Percentiles rank a stretch among this genome's conserved stretches.
Conservation (phyloP, 2,888 invertebrate genomes). For the Dendrolimus pini region DNA sequence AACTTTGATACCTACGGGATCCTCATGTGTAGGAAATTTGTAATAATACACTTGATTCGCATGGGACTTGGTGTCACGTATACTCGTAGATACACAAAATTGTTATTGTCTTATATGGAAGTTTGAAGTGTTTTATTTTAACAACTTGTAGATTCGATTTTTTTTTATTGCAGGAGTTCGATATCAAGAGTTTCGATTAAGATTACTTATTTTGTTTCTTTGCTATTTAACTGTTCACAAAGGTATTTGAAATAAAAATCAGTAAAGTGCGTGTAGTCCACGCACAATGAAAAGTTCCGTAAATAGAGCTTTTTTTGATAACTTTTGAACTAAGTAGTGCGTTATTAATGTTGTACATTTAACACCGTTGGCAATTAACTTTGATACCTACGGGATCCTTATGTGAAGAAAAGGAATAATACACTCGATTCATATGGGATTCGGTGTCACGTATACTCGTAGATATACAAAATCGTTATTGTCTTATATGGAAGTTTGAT, state of each 20-base stretch:
- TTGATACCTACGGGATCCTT: background rate
- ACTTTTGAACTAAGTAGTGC: too few species aligned
- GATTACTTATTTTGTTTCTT: background rate
- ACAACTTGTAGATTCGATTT: background rate
- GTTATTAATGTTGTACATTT: too few species aligned
- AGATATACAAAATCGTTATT: background rate
- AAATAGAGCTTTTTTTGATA: too few species aligned
- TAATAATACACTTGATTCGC: background rate
- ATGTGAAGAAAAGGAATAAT: background rate
- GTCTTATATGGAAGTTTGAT: background rate
- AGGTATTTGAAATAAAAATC: too few species aligned
- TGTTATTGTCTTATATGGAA: background rate
- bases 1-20: background rate
- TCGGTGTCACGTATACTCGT: slow-evolving; percentile 10
- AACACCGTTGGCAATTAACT: background rate
- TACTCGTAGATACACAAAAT: background rate
- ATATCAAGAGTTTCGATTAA: background rate
- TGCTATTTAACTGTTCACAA: too few species aligned
- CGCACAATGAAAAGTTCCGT: too few species aligned
- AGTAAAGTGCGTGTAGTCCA: too few species aligned
- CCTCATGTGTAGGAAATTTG: background rate
- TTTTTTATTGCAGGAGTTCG: too few species aligned
- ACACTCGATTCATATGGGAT: slow-evolving; percentile 2
- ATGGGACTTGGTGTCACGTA: slow-evolving; percentile 11
- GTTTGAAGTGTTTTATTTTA: background rate